Evolutionary conservation across 2,797 vertebrate genomes (phyloP).

Genomic region (Pseudochaenichthys georgianus): DNA sequence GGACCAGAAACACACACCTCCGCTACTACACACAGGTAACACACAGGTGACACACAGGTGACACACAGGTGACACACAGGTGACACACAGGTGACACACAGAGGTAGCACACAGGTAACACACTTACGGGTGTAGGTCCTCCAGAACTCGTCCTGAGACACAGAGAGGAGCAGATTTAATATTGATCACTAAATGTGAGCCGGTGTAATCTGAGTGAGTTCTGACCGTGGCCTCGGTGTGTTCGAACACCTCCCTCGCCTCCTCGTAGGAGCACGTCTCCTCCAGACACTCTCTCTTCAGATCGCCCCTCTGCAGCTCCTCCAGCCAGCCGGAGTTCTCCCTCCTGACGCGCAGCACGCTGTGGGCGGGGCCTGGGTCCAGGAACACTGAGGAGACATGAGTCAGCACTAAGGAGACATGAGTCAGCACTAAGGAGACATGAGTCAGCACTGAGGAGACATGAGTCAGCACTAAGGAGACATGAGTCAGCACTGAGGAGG

Average conservation of each 20-base stretch:
- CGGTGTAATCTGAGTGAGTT: not conserved
- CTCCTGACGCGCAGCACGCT: slow-evolving; percentile 82
- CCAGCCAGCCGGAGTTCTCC: slow-evolving; percentile 87
- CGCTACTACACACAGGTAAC: not conserved
- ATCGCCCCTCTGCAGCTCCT: slow-evolving; percentile 90
- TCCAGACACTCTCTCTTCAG: slow-evolving; percentile 93
- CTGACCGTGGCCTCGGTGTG: slow-evolving; percentile 79
- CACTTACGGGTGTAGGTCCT: slow-evolving; percentile 77
- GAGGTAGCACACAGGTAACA: too few relatives aligned
- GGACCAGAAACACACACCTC: slow-evolving; percentile 76
- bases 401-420: too few relatives aligned
- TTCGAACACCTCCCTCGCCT: slow-evolving; percentile 92
- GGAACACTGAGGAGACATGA: slow-evolving; percentile 80
- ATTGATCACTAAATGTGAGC: not conserved
- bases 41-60: too few relatives aligned
- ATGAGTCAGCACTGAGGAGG: too few relatives aligned
- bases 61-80: too few relatives aligned
- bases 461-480: too few relatives aligned
- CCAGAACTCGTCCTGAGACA: slow-evolving; percentile 85
- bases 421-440: too few relatives aligned
- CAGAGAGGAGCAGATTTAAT: not conserved
- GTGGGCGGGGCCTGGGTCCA: slow-evolving; percentile 81
- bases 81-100: too few relatives aligned
- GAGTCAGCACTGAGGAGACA: too few relatives aligned
- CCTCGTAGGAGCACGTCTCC: slow-evolving; percentile 92